Conservation (phyloP, 1,140 invertebrate species). For the Battus philenor region DNA sequence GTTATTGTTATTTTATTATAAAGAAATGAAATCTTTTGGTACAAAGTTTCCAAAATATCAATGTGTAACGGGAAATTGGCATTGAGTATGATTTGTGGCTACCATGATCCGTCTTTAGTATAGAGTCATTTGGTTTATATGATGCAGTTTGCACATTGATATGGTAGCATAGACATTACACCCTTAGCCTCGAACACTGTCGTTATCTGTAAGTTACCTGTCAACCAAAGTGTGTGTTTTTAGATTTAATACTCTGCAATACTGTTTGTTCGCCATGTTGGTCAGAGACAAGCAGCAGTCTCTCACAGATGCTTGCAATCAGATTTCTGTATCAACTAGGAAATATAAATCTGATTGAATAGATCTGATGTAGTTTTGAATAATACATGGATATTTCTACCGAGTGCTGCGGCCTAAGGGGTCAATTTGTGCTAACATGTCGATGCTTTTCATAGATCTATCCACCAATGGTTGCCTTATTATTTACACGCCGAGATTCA, state of each 20-base stretch:
- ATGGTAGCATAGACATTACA: constrained; percentile 26
- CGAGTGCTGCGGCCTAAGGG: constrained; percentile 19
- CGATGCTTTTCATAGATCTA: constrained; percentile 33
- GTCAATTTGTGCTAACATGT: constrained; percentile 33
- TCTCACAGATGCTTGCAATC: too few relatives aligned
- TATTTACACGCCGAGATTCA: constrained; percentile 32
- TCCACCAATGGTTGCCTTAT: constrained; percentile 63
- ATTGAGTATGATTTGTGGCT: constrained; percentile 10
- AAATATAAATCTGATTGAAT: too few relatives aligned
- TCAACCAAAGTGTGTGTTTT: constrained; percentile 46
- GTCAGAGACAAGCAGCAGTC: neutral
- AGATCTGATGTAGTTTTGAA: too few relatives aligned
- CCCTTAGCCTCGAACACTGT: constrained; percentile 14
- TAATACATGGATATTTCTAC: too few relatives aligned
- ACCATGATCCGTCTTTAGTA: constrained; percentile 18
- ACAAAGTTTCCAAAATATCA: too few relatives aligned
- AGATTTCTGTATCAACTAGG: too few relatives aligned
- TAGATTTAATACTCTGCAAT: constrained; percentile 29
- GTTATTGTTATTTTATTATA: neutral
- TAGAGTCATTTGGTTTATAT: constrained; percentile 21
- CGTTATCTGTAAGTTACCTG: constrained; percentile 45
- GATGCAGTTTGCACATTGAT: constrained; percentile 22
- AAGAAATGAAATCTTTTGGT: too few relatives aligned
- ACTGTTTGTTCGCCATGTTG: constrained; percentile 4
- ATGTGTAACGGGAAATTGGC: too few relatives aligned